Conservation (phyloP, 2,113 vertebrate species). For the Tichodroma muraria region DNA sequence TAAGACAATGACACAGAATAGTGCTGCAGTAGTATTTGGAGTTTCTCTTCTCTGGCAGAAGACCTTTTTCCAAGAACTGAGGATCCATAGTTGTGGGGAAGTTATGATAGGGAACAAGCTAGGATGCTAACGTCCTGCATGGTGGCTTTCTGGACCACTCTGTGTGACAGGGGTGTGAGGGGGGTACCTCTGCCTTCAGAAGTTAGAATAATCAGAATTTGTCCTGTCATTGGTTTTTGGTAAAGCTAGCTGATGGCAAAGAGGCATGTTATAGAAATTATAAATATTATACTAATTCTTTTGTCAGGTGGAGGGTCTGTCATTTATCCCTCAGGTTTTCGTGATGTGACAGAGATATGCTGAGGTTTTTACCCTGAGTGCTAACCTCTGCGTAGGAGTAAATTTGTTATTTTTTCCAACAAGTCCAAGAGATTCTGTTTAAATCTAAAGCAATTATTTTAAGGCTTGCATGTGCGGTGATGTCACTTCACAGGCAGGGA, state of each 20-base stretch:
- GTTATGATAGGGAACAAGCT: neutral
- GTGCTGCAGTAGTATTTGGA: neutral
- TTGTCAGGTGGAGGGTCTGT: neutral
- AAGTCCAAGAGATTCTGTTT: neutral
- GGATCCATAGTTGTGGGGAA: neutral
- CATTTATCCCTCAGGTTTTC: neutral
- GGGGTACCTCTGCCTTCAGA: neutral
- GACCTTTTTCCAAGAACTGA: neutral
- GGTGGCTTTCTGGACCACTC: neutral
- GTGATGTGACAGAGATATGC: accelerated
- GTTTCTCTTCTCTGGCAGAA: neutral
- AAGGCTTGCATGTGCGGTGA: neutral
- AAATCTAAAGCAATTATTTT: neutral
- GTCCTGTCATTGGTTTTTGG: neutral
- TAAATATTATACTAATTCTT: neutral
- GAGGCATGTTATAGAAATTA: neutral
- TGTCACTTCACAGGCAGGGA: neutral
- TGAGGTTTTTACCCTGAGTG: neutral
- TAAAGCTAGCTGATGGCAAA: neutral
- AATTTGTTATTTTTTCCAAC: neutral
- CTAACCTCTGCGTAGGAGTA: neutral
- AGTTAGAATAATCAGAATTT: neutral
- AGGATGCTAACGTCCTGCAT: neutral
- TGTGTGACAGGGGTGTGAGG: neutral
- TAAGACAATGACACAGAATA: neutral